Evolutionary conservation across 2,113 vertebrate genomes (phyloP).

Genomic region (Dicaeum eximium): DNA sequence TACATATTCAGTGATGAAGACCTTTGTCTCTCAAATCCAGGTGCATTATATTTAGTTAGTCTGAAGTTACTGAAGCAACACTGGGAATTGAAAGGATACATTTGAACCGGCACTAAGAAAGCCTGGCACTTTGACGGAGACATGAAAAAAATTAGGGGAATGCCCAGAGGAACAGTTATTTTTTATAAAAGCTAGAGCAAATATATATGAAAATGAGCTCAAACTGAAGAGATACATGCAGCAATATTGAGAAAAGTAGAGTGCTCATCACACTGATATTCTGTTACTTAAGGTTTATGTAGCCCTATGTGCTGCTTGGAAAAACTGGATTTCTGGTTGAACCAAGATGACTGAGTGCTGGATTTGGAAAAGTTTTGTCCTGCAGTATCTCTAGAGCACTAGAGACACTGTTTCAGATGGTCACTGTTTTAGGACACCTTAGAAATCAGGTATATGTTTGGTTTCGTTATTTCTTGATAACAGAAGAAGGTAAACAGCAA

Average conservation of each 20-base stretch:
- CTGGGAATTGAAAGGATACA: background rate
- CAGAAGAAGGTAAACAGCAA: background rate
- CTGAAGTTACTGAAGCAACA: background rate
- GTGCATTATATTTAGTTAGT: background rate
- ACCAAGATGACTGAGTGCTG: background rate
- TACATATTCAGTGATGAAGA: background rate
- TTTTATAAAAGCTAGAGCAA: background rate
- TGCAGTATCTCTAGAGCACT: background rate
- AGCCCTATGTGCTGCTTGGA: background rate
- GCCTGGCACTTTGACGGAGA: background rate
- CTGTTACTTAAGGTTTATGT: background rate
- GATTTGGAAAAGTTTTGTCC: background rate
- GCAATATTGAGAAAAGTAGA: background rate
- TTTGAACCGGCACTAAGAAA: background rate
- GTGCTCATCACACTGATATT: background rate
- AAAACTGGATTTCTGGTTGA: background rate
- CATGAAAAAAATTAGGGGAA: background rate
- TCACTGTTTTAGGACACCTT: background rate
- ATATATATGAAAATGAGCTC: background rate
- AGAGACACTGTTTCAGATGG: background rate
- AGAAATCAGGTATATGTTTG: background rate
- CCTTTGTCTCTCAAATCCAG: background rate
- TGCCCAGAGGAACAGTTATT: background rate
- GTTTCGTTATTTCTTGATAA: background rate
- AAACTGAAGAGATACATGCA: background rate